These are phyloP conservation scores for Drosophila birchii DNA, from an alignment of 2,888 invertebrate genomes.

Conservation along the genomic window DNA sequence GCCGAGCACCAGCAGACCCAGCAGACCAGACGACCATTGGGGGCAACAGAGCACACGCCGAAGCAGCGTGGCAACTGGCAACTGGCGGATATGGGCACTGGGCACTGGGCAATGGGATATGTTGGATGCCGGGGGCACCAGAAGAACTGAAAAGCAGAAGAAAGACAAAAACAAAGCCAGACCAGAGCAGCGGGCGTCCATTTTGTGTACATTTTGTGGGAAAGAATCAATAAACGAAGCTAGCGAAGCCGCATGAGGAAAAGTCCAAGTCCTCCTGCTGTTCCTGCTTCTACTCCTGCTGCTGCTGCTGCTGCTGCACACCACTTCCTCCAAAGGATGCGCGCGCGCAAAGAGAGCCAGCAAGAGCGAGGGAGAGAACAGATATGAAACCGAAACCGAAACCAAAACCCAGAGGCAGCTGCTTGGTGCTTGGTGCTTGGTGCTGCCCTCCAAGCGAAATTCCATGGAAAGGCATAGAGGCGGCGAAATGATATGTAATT, in stretches of 20 bases:
- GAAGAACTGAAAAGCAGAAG: constrained; percentile 16
- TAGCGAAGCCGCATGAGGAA: constrained; percentile 66
- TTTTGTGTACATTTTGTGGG: constrained; percentile 63
- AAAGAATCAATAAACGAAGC: constrained; percentile 77
- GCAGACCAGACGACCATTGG: constrained; percentile 19
- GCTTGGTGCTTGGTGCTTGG: constrained; percentile 14
- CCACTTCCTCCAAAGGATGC: constrained; percentile 34
- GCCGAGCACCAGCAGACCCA: constrained; percentile 45
- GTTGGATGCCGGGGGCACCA: constrained; percentile 74
- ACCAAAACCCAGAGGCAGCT: constrained; percentile 28
- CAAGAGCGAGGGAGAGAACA: constrained; percentile 5
- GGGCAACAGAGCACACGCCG: constrained; percentile 57
- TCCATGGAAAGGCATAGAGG: constrained; percentile 32
- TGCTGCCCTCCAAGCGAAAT: constrained; percentile 34
- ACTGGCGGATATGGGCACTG: constrained; percentile 51
- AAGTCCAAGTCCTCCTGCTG: constrained; percentile 50
- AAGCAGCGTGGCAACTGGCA: constrained; percentile 58
- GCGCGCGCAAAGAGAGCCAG: constrained; percentile 41
- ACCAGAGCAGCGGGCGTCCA: constrained; percentile 66
- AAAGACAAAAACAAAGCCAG: neutral
- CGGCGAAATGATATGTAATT: constrained; percentile 70
- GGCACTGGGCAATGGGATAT: constrained; percentile 17
- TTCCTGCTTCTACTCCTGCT: constrained; percentile 1
- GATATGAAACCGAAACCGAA: constrained; percentile 11
- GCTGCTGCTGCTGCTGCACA: constrained; percentile 23